Evolutionary conservation across 2,888 invertebrate genomes (phyloP).

Genomic region (Biston betularia): DNA sequence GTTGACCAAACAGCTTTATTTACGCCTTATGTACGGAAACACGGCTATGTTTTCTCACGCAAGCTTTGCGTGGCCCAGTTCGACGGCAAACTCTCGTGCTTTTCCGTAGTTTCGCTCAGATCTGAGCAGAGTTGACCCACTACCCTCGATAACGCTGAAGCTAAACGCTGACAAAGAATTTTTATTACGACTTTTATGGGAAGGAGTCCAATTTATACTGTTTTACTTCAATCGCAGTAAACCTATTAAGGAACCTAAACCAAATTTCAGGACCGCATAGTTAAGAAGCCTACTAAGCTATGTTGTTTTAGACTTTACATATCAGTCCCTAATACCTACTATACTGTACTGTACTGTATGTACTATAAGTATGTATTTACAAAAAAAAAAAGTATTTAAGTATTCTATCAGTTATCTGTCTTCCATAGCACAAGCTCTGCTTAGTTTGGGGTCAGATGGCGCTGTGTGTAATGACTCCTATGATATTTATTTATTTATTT

Average conservation of each 20-base stretch:
- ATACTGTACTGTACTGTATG: too few relatives aligned
- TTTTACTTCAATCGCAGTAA: background rate
- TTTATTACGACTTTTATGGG: constrained; percentile 26
- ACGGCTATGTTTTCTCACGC: constrained; percentile 55
- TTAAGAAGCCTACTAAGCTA: too few relatives aligned
- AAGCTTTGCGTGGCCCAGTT: constrained; percentile 61
- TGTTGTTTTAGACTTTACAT: too few relatives aligned
- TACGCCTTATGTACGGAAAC: constrained; percentile 32
- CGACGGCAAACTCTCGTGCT: constrained; percentile 61
- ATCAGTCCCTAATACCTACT: too few relatives aligned
- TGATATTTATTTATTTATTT: too few relatives aligned
- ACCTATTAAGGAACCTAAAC: background rate
- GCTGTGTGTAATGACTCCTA: too few relatives aligned
- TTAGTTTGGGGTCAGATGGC: too few relatives aligned
- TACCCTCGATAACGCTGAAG: constrained; percentile 62
- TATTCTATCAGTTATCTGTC: too few relatives aligned
- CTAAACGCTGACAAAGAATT: constrained; percentile 34
- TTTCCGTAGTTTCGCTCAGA: constrained; percentile 62
- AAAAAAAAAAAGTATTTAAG: too few relatives aligned
- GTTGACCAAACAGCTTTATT: constrained; percentile 41
- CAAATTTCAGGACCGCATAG: background rate
- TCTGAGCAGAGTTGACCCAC: constrained; percentile 71
- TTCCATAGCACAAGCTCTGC: too few relatives aligned
- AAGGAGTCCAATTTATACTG: constrained; percentile 32
- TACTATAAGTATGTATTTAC: too few relatives aligned